Conservation (phyloP, 2,113 vertebrate genomes). For the Psilopsiagon aurifrons region DNA sequence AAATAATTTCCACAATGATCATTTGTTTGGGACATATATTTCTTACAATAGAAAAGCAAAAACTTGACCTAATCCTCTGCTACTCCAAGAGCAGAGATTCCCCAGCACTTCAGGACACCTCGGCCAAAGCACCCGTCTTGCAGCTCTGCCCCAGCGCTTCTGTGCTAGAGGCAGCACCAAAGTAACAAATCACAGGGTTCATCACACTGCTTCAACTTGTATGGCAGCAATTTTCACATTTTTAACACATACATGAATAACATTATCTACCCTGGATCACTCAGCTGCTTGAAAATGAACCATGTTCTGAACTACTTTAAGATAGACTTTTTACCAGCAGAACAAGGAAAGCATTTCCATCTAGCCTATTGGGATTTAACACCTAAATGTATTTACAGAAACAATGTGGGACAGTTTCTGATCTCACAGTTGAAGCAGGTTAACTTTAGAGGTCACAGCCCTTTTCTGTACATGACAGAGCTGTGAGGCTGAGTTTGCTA, state of each 20-base stretch:
- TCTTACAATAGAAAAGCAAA: background rate
- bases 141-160: background rate
- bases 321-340: background rate
- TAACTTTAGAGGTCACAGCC: background rate
- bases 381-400: background rate
- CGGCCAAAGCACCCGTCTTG: fast-evolving
- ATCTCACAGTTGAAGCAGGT: background rate
- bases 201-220: fast-evolving
- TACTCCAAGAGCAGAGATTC: fast-evolving
- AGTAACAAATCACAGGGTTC: fast-evolving
- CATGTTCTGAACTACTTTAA: background rate
- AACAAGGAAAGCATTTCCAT: background rate
- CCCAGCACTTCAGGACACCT: background rate
- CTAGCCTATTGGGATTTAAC: background rate
- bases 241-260: fast-evolving
- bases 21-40: fast-evolving
- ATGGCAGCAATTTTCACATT: background rate
- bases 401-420: background rate
- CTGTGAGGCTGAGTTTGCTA: background rate
- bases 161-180: fast-evolving
- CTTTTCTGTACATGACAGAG: fast-evolving
- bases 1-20: fast-evolving
- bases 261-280: too few species aligned
- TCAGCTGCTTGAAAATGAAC: background rate
- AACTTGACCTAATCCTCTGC: fast-evolving